Conservation (phyloP, 2,797 vertebrate genomes). For the Borostomias antarcticus region DNA sequence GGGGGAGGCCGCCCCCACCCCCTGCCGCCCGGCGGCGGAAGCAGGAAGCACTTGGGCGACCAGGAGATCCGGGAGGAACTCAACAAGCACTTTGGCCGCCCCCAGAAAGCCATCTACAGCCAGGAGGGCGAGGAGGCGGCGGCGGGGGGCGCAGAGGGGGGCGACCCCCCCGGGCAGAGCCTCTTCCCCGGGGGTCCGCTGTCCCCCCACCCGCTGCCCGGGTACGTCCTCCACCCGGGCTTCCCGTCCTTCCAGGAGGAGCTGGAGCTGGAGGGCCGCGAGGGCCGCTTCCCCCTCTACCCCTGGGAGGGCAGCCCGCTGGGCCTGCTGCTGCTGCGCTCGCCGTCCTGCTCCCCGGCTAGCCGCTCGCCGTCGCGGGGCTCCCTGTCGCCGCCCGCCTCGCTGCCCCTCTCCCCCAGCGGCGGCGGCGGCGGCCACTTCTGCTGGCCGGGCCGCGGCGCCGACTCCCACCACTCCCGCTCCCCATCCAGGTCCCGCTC, state of each 20-base stretch:
- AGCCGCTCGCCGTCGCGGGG: conserved; percentile 94
- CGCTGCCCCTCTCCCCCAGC: conserved; percentile 80
- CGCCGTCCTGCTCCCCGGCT: conserved; percentile 92
- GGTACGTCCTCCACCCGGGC: conserved; percentile 89
- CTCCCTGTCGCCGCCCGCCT: conserved; percentile 91
- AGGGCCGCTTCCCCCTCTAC: conserved; percentile 86
- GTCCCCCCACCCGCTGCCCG: conserved; percentile 78
- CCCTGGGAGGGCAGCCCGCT: conserved; percentile 92
- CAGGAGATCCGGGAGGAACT: conserved; percentile 97
- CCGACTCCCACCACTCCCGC: conserved; percentile 80
- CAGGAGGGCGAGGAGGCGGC: conserved; percentile 66
- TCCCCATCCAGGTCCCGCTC: conserved; percentile 89
- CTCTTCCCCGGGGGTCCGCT: conserved; percentile 73
- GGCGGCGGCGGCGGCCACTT: no score
- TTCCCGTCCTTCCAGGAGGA: conserved; percentile 91
- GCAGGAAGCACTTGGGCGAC: conserved; percentile 91
- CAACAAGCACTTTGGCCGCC: conserved; percentile 98
- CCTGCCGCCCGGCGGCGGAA: no score
- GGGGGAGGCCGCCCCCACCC: conserved; percentile 42
- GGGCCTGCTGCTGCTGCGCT: conserved; percentile 92
- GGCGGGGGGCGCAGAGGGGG: conserved; percentile 50
- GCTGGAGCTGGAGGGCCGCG: conserved; percentile 77
- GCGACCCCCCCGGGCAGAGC: no score
- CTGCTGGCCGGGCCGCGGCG: conserved; percentile 59
- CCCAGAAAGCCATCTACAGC: conserved; percentile 87